A percentile compares a stretch with the other conserved stretches of the same genome.
These are phyloP conservation scores for Drosophila sproati DNA, from an alignment of 1,140 invertebrate species.

Conservation along the genomic window DNA sequence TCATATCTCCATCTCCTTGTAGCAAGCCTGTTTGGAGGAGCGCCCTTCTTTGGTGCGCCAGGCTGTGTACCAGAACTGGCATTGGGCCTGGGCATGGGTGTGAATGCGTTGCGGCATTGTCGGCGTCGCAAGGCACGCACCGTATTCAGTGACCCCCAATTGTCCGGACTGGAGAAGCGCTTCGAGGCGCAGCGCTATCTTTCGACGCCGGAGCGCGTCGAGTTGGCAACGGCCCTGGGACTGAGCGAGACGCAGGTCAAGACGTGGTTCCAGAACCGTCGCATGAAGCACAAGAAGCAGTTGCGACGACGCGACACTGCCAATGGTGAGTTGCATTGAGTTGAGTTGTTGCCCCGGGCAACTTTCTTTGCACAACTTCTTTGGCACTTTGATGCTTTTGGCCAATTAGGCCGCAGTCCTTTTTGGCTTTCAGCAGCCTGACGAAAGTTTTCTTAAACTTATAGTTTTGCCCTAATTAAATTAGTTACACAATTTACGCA, in stretches of 20 bases:
- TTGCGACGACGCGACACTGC: conserved; percentile 86
- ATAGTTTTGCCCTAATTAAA: conserved; percentile 59
- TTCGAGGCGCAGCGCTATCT: conserved; percentile 98
- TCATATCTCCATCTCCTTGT: conserved; percentile 10
- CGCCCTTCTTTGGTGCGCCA: conserved; percentile 85
- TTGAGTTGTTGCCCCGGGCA: conserved; percentile 11
- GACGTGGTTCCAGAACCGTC: conserved; percentile 98
- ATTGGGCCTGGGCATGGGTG: conserved; percentile 86
- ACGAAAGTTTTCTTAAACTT: conserved; percentile 64
- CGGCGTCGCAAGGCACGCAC: conserved; percentile 96
- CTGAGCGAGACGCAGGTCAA: conserved; percentile 99
- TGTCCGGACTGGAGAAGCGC: conserved; percentile 96
- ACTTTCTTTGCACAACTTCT: conserved; percentile 31
- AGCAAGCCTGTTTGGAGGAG: conserved; percentile 81
- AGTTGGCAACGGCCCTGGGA: conserved; percentile 95
- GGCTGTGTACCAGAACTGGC: conserved; percentile 85
- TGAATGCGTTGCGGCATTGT: conserved; percentile 93
- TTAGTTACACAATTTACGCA: conserved; percentile 59
- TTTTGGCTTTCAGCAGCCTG: conserved; percentile 50
- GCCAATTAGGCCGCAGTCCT: conserved; percentile 55
- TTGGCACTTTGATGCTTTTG: conserved; percentile 22
- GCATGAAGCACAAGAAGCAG: conserved; percentile 99
- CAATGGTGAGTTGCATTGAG: conserved; percentile 67
- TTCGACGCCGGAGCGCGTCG: conserved; percentile 97
- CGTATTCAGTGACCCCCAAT: conserved; percentile 98